Conservation (phyloP, 2,113 vertebrate species). For the Salvelinus alpinus region DNA sequence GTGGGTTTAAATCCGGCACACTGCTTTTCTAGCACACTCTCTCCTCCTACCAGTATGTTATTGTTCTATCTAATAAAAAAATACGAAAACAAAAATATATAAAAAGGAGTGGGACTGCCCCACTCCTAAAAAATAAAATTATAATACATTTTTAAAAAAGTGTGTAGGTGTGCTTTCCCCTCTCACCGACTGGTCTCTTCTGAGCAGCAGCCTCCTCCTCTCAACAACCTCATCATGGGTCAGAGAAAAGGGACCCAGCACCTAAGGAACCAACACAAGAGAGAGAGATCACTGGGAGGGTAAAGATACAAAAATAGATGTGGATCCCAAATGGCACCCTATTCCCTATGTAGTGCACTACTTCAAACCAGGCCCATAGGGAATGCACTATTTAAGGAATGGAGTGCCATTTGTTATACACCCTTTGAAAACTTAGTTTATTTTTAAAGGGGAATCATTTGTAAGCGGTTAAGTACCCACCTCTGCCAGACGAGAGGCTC, state of each 20-base stretch:
- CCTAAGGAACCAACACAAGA: constrained; percentile 61
- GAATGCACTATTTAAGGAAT: too few relatives aligned
- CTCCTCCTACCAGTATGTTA: too few relatives aligned
- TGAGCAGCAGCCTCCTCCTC: constrained; percentile 74
- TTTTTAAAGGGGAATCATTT: too few relatives aligned
- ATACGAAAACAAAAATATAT: too few relatives aligned
- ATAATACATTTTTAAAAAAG: too few relatives aligned
- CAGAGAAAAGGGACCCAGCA: constrained; percentile 77
- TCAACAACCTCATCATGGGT: constrained; percentile 82
- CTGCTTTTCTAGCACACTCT: too few relatives aligned
- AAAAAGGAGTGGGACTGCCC: too few relatives aligned
- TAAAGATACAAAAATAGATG: neutral
- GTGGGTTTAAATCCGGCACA: too few relatives aligned
- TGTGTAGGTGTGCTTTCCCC: neutral
- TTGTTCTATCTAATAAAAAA: too few relatives aligned
- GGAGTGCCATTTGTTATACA: too few relatives aligned
- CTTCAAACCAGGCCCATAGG: neutral
- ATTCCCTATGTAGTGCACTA: neutral
- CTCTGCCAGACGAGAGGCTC: constrained; percentile 78
- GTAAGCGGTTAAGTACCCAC: constrained; percentile 43
- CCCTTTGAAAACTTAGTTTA: too few relatives aligned
- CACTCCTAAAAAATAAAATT: too few relatives aligned
- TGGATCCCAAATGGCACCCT: neutral
- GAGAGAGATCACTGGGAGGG: neutral
- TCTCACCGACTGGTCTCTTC: constrained; percentile 52